Conservation (phyloP, 1,140 invertebrate genomes). For the Cardiocondyla obscurior region DNA sequence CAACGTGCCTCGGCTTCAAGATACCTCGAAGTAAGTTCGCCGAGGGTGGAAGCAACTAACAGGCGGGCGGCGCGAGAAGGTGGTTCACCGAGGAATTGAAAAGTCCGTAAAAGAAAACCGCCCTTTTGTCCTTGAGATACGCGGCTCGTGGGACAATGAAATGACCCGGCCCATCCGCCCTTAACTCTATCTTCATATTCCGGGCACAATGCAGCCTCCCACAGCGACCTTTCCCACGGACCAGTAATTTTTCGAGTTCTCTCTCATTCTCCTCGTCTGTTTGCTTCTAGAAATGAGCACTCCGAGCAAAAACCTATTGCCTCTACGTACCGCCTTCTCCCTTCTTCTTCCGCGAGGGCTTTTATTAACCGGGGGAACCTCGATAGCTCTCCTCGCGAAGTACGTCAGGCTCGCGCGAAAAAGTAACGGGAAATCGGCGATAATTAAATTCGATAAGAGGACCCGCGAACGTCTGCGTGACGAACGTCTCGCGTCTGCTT, state of each 20-base stretch:
- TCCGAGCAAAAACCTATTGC: not conserved
- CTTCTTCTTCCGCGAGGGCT: constrained; percentile 48
- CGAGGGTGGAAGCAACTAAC: no score
- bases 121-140: constrained; percentile 61
- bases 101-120: constrained; percentile 58
- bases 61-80: not conserved
- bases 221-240: constrained; percentile 26
- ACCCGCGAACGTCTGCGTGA: not conserved
- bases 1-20: constrained; percentile 59
- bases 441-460: constrained; percentile 51
- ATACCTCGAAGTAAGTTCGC: constrained; percentile 55
- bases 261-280: not conserved
- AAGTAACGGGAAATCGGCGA: constrained; percentile 22
- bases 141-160: constrained; percentile 39
- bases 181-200: constrained; percentile 65
- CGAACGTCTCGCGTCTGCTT: constrained; percentile 1
- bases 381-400: not conserved
- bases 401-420: not conserved
- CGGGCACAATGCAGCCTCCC: constrained; percentile 15
- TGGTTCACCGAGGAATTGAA: constrained; percentile 53
- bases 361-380: constrained; percentile 68
- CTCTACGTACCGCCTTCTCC: not conserved
- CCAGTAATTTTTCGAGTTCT: not conserved
- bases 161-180: constrained; percentile 43
- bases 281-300: not conserved